A percentile compares a stretch with the other conserved stretches of the same genome.
phyloP scores from a whole-genome alignment of 2,888 invertebrate species.

The Coremacera marginata region DNA sequence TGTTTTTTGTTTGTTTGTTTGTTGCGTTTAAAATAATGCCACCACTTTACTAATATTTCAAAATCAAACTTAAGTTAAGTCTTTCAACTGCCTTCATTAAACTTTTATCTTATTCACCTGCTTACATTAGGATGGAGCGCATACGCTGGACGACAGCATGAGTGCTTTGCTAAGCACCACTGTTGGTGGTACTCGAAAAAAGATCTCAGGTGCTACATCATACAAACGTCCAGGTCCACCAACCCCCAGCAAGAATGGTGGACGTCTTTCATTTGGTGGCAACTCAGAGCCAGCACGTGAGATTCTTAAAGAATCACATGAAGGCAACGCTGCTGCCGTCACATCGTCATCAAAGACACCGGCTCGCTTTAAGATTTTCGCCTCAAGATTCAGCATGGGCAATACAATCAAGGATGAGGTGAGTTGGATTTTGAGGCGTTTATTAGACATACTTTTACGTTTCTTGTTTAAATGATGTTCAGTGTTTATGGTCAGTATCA shows the following conservation, averaged over 20 bases:
- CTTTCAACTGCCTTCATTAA: constrained; percentile 21
- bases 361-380: constrained; percentile 75
- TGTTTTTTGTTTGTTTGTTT: constrained; percentile 20
- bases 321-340: constrained; percentile 62
- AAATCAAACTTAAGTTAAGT: neutral
- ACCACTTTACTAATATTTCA: neutral
- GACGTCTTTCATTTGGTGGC: constrained; percentile 75
- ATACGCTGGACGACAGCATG: constrained; percentile 65
- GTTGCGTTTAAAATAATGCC: neutral
- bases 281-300: constrained; percentile 70
- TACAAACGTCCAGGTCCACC: constrained; percentile 90
- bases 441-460: neutral
- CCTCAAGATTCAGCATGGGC: constrained; percentile 68
- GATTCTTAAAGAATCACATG: constrained; percentile 72
- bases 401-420: constrained; percentile 68
- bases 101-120: constrained; percentile 27
- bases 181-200: constrained; percentile 66
- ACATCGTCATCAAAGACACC: constrained; percentile 75
- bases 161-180: constrained; percentile 67
- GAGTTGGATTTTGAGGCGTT: constrained; percentile 34
- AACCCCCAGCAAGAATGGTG: constrained; percentile 87
- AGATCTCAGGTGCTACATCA: constrained; percentile 75
- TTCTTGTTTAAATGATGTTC: neutral
- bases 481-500: neutral
- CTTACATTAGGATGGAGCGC: constrained; percentile 57